Base-by-base conservation (phyloP, 2,113 vertebrate genomes). In the Tychaedon coryphoeus region DNA sequence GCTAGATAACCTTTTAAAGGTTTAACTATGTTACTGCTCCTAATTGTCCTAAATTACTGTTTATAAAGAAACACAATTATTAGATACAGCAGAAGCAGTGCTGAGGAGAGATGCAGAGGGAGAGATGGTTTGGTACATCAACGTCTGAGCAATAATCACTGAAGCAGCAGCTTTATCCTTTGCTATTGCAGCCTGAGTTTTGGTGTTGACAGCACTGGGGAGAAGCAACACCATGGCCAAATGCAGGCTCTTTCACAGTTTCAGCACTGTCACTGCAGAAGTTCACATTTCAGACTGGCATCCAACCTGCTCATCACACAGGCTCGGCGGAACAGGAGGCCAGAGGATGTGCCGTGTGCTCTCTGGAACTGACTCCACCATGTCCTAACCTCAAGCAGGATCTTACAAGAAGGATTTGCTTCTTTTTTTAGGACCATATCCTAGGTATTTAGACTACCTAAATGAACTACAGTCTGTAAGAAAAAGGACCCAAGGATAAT, bases 1-100 rank as follows among this genome's bases (percentile, higher is more conserved):
- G 93, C 42, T 57, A 96, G 97, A 96, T 97, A 97, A 97, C 97
- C 97, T 96, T 96, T 96, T 91, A 73, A 90, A 96, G 93, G 65
- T 95, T 96, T 61, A n/a, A 82, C 88, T 96, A 61, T 43, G 91
- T 58, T 47, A 77, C 65, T 88, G 80, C 54, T 97, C 82, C 85
- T 95, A 97, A 97, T 94, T 92, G 80, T 95, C 76, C 75, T 72
- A 97, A 97, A 97, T 92, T 85, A 74, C 60, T 95, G 73, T 95
- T 97, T 97, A 94, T 83, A 95, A 85, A 95, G 92, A 96, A 95
- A 92, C 56, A 85, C 61, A 92, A 66, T 92, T 96, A 94, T 90
- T 79, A 91, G 76, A 78, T 81, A 65, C 75, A 92, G 79, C 62
- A 76, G 70, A 88, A 77, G 60, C 3, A 23, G 56, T n/a, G 64